phyloP scores from a whole-genome alignment of 2,113 vertebrate genomes.

The Bubo blakistoni region DNA sequence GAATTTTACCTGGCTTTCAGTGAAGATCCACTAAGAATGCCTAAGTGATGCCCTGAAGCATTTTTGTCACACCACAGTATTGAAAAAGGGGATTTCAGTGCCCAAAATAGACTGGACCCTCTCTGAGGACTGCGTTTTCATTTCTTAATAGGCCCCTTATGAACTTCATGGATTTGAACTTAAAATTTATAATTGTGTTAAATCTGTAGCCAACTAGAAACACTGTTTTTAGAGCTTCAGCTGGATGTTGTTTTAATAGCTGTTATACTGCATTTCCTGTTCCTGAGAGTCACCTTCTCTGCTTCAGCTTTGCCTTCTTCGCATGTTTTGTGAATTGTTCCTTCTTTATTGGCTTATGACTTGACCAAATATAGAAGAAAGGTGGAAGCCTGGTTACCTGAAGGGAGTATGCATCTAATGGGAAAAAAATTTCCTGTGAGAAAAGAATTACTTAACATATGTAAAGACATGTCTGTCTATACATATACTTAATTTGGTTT shows the following conservation, averaged over 20 bases:
- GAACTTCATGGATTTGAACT: background rate
- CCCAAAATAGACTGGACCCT: background rate
- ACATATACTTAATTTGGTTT: background rate
- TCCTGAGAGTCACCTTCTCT: background rate
- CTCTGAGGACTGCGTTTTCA: background rate
- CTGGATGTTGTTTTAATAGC: background rate
- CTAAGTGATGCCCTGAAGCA: background rate
- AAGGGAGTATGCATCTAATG: background rate
- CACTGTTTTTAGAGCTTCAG: background rate
- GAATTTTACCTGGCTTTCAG: background rate
- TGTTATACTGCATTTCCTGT: background rate
- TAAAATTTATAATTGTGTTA: background rate
- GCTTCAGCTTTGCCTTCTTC: background rate
- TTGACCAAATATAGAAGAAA: background rate
- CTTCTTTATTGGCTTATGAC: background rate
- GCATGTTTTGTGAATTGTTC: background rate
- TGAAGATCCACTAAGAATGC: background rate
- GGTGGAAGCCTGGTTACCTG: background rate
- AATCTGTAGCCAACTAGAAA: background rate
- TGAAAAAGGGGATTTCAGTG: background rate
- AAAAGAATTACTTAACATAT: background rate
- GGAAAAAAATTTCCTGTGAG: background rate
- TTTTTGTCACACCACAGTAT: background rate
- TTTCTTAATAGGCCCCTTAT: background rate
- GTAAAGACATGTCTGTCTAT: background rate